Base-by-base conservation (phyloP, 1,140 invertebrate genomes). In the Vollenhovia emeryi region DNA sequence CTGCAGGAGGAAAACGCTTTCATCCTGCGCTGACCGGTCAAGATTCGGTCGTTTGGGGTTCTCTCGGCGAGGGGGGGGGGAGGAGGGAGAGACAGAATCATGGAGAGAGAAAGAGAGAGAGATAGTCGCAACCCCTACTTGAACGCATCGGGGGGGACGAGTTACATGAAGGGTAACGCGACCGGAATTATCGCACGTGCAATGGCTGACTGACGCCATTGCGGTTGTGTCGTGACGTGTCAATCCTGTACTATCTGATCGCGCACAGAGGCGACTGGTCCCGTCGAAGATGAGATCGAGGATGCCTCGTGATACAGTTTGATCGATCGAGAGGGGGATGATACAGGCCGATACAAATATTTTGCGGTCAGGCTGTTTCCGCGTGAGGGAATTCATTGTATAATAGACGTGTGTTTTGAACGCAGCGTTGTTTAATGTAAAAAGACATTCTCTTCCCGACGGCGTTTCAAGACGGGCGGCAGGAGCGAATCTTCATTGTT, bases 1-100 rank as follows among this genome's bases (percentile, higher is more conserved):
- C 92, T 93, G 92, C 92, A 87, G 52, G 73, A 75, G 75, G 27
- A 71, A 71, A 83, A 89, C 83, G 69, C 84, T 76, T 89, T 89
- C 73, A 69, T 86, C 24, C 68, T 13, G 2, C 36, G 45, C 71
- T 89, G 88, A 89, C 88, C 85, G 79, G 59, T 87, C 83, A 88
- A 86, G 85, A 59, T 52, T 59, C n/a, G n/a, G n/a, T n/a, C 59
- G 75, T 79, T 66, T 76, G 24, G 60, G 60, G 50, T 52, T 59
- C 68, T 48, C 40, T n/a, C 62, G 48, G 43, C 15, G 40, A 64
- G 60, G 60, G 33, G 45, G 36, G 4, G n/a, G 57, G 24, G 36
- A 43, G 71, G 24, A 45, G 66, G 18, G 59, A n/a, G n/a, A n/a
- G n/a, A n/a, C n/a, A n/a, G n/a, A n/a, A n/a, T 40, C 33, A 3